These are phyloP conservation scores for Apamea sordens DNA, from an alignment of 2,888 invertebrate species.

Conservation along the genomic window DNA sequence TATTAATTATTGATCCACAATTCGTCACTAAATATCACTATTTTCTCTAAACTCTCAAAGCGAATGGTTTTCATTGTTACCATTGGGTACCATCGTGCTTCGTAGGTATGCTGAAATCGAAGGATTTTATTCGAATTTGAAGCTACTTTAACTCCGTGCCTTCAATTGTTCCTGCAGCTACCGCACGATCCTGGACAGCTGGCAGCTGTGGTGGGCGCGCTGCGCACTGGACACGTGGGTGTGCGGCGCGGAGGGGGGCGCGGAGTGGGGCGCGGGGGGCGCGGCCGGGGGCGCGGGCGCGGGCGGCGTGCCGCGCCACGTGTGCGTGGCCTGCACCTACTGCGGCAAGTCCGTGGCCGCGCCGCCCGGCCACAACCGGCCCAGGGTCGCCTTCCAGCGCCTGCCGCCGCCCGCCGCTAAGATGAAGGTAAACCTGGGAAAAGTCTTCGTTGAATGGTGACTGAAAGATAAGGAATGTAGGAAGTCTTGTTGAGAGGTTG, in stretches of 20 bases:
- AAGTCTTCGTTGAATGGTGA: no score
- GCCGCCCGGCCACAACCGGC: conserved; percentile 89
- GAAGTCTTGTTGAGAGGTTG: neutral
- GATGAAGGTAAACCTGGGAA: conserved; percentile 90
- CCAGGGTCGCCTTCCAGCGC: conserved; percentile 90
- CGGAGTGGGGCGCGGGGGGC: conserved; percentile 81
- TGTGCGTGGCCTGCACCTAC: conserved; percentile 96
- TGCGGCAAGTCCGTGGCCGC: conserved; percentile 98
- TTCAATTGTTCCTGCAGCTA: conserved; percentile 90
- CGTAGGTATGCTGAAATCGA: neutral
- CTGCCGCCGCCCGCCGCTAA: conserved; percentile 93
- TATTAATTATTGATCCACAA: neutral
- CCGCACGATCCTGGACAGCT: conserved; percentile 95
- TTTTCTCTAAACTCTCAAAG: neutral
- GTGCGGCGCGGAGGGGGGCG: conserved; percentile 89
- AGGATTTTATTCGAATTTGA: neutral
- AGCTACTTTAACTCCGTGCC: neutral
- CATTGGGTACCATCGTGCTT: neutral
- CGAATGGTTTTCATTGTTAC: neutral
- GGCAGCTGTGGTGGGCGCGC: conserved; percentile 97
- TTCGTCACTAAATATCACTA: neutral
- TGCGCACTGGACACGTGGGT: conserved; percentile 96
- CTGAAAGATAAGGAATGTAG: no score
- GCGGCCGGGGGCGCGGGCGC: conserved; percentile 81
- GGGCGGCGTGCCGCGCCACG: conserved; percentile 73